phyloP scores from a whole-genome alignment of 2,888 invertebrate genomes.

The Stenolophus ochropezus region DNA sequence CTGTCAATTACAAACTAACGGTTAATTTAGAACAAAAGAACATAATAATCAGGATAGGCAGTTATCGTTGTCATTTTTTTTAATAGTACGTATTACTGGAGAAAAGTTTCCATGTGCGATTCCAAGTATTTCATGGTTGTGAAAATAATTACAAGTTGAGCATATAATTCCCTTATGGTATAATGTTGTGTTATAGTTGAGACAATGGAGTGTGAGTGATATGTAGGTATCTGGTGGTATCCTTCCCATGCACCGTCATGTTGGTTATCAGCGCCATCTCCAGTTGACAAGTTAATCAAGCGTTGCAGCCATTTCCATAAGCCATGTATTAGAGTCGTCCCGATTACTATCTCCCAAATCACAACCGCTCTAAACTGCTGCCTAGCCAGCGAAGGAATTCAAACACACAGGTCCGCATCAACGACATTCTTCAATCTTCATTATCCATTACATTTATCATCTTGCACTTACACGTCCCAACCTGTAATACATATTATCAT shows the following conservation, averaged over 20 bases:
- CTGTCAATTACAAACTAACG: too few relatives aligned
- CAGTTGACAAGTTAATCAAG: slow-evolving; percentile 61
- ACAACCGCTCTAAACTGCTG: slow-evolving; percentile 56
- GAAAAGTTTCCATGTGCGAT: too few relatives aligned
- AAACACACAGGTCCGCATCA: slow-evolving; percentile 11
- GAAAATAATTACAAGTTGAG: too few relatives aligned
- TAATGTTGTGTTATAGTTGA: background rate
- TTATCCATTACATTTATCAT: too few relatives aligned
- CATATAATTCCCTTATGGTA: background rate
- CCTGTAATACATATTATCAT: too few relatives aligned
- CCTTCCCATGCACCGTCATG: slow-evolving; percentile 60
- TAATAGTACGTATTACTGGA: too few relatives aligned
- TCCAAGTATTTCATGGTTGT: too few relatives aligned
- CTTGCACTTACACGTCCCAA: too few relatives aligned
- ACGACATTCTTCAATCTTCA: background rate
- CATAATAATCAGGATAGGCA: too few relatives aligned
- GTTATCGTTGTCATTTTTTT: too few relatives aligned
- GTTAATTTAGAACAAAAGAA: too few relatives aligned
- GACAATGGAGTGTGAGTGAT: background rate
- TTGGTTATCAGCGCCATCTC: slow-evolving; percentile 56
- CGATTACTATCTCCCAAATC: slow-evolving; percentile 59
- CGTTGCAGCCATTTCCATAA: slow-evolving; percentile 61
- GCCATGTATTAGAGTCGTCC: slow-evolving; percentile 59
- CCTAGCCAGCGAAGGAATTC: slow-evolving; percentile 51
- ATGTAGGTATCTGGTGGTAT: background rate